These are phyloP conservation scores for Ypsolopha scabrella DNA, from an alignment of 2,888 invertebrate species.

Conservation along the genomic window DNA sequence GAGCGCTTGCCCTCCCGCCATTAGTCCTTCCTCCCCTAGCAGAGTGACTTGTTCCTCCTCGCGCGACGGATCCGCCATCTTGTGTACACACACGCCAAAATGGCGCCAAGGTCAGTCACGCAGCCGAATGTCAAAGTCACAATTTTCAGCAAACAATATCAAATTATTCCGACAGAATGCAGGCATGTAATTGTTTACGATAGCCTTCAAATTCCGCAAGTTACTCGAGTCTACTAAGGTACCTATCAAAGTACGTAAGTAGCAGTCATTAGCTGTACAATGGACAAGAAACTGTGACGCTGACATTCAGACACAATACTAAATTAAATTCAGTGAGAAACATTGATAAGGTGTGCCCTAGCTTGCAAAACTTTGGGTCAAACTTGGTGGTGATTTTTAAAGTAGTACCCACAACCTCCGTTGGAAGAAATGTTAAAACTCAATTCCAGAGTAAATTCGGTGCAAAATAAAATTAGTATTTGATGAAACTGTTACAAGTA, in stretches of 20 bases:
- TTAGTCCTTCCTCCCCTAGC: slow-evolving; percentile 95
- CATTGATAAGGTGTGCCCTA: slow-evolving; percentile 2
- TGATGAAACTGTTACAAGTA: not conserved
- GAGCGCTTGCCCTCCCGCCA: slow-evolving; percentile 96
- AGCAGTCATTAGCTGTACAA: not conserved
- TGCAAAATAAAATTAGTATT: slow-evolving; percentile 1
- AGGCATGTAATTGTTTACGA: not conserved
- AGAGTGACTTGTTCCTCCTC: slow-evolving; percentile 97
- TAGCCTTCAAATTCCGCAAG: not conserved
- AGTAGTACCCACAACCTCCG: slow-evolving; percentile 39
- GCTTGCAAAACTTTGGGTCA: not conserved
- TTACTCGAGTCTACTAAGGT: no score
- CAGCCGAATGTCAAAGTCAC: slow-evolving; percentile 1
- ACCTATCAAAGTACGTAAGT: not conserved
- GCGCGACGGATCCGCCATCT: slow-evolving; percentile 97
- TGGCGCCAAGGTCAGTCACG: slow-evolving; percentile 50
- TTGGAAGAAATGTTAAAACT: slow-evolving; percentile 16
- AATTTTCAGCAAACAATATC: no score
- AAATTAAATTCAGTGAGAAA: slow-evolving; percentile 2
- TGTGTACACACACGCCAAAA: slow-evolving; percentile 72
- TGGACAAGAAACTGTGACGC: slow-evolving; percentile 37
- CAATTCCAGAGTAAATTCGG: not conserved
- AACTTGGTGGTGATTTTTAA: not conserved
- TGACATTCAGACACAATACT: slow-evolving; percentile 27
- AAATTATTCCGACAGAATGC: not conserved